Percentiles rank a stretch among this genome's conserved stretches.
These are phyloP conservation scores for Atherinomorus stipes DNA, from an alignment of 2,113 vertebrate genomes.

Conservation along the genomic window DNA sequence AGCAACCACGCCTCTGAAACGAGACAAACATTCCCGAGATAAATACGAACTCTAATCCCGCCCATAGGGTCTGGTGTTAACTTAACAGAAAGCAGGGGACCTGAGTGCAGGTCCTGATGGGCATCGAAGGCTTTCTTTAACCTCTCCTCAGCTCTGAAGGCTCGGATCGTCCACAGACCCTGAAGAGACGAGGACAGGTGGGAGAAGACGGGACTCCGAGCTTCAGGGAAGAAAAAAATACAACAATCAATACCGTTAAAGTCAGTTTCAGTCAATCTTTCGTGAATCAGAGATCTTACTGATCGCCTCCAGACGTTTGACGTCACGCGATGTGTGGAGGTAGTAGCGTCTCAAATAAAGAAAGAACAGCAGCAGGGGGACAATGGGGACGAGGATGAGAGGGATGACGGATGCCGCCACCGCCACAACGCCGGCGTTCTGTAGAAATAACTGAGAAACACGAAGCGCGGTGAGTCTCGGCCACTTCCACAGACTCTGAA, in stretches of 20 bases:
- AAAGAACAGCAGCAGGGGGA: conserved; percentile 58
- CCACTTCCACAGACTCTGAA: neutral
- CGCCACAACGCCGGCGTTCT: conserved; percentile 55
- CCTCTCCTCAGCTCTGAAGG: conserved; percentile 88
- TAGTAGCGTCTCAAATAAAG: conserved; percentile 65
- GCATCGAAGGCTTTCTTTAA: conserved; percentile 91
- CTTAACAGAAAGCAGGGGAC: conserved; percentile 69
- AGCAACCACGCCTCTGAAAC: conserved; percentile 93
- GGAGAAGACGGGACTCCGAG: conserved; percentile 95
- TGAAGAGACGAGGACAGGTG: conserved; percentile 94
- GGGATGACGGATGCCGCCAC: conserved; percentile 89
- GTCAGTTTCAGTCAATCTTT: neutral
- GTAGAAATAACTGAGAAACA: conserved; percentile 54
- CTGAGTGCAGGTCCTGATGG: conserved; percentile 94
- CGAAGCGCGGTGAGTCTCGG: neutral
- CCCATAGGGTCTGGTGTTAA: neutral
- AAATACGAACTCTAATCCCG: too few relatives aligned
- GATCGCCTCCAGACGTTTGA: conserved; percentile 91
- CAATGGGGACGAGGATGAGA: conserved; percentile 84
- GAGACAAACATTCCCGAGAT: neutral
- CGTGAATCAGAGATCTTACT: conserved; percentile 63
- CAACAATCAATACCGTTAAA: too few relatives aligned
- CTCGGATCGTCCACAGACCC: conserved; percentile 94
- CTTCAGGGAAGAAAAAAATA: conserved; percentile 69
- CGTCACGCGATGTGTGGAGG: conserved; percentile 78